Evolutionary conservation across 2,797 vertebrate genomes (phyloP).

Genomic region (Linurgus olivaceus): DNA sequence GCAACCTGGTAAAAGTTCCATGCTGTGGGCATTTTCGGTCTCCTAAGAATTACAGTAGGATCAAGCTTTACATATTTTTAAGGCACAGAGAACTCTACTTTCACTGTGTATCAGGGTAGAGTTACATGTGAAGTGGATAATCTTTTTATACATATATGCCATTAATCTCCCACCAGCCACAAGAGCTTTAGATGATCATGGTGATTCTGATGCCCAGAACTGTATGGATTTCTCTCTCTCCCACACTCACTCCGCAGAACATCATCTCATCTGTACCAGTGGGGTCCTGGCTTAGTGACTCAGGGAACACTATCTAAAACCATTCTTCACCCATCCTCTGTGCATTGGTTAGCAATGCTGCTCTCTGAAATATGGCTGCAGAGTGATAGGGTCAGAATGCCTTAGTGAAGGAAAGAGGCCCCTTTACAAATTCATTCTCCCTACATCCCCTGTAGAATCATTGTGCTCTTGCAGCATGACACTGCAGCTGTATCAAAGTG

Average conservation of each 20-base stretch:
- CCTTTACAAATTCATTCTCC: not conserved
- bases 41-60: not conserved
- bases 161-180: not conserved
- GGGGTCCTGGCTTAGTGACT: not conserved
- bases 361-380: not conserved
- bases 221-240: not conserved
- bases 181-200: not conserved
- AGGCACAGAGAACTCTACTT: conserved; percentile 46
- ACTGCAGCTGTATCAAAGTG: fast-evolving
- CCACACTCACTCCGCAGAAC: not conserved
- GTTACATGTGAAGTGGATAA: not conserved
- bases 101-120: not conserved
- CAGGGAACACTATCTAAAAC: not conserved
- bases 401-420: not conserved
- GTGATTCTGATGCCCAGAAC: not conserved
- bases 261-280: not conserved
- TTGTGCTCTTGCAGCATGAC: not conserved
- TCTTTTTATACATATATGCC: not conserved
- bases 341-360: not conserved
- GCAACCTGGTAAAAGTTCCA: not conserved
- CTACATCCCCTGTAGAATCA: not conserved
- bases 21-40: not conserved
- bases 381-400: not conserved
- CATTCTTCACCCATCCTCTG: not conserved
- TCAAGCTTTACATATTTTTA: conserved; percentile 51